phyloP scores from a whole-genome alignment of 1,140 invertebrate genomes.

The Oscheius sp. region DNA sequence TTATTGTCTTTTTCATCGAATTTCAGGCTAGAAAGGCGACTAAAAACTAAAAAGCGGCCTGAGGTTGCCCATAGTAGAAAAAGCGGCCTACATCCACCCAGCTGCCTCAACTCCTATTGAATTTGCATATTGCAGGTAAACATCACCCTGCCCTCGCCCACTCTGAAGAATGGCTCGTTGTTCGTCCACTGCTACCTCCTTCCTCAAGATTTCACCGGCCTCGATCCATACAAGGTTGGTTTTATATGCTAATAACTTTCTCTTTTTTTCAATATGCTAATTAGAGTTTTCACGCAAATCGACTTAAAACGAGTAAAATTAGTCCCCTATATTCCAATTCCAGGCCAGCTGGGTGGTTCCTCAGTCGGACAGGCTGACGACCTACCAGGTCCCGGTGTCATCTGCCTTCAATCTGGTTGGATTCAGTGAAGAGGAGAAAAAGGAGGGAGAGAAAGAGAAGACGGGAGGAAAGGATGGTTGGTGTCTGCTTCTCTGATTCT shows the following conservation, averaged over 20 bases:
- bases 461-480: constrained; percentile 3
- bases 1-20: neutral
- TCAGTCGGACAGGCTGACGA: constrained; percentile 27
- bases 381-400: constrained; percentile 41
- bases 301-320: constrained; percentile 29
- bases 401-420: constrained; percentile 46
- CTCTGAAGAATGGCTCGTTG: constrained; percentile 30
- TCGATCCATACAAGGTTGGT: constrained; percentile 25
- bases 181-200: constrained; percentile 30
- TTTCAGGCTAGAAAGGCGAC: no score
- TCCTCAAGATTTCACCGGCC: constrained; percentile 8
- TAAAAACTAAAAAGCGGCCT: no score
- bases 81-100: no score
- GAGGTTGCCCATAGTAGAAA: no score
- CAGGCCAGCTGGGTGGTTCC: constrained; percentile 35
- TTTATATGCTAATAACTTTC: neutral
- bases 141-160: constrained; percentile 15
- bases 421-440: constrained; percentile 8
- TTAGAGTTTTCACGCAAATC: constrained; percentile 10
- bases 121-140: constrained; percentile 17
- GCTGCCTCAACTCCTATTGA: no score
- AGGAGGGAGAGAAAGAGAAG: neutral
- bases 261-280: constrained; percentile 12
- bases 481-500: no score
- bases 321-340: constrained; percentile 19